phyloP scores from a whole-genome alignment of 2,888 invertebrate species.

The Oxystoma pomonae region DNA sequence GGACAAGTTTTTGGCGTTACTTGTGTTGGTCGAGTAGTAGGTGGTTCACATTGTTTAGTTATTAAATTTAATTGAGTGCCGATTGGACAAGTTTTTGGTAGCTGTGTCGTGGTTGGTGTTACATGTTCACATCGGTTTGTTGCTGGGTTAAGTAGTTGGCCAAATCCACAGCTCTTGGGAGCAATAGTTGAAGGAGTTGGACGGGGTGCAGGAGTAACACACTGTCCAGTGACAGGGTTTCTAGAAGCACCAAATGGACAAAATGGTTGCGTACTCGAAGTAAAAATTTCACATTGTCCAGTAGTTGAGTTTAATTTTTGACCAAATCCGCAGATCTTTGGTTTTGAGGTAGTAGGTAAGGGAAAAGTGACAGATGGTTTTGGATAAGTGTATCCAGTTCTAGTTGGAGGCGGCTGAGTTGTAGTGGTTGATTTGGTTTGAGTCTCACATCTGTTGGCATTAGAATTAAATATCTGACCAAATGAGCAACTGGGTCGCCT shows the following conservation, averaged over 20 bases:
- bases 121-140: background rate
- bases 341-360: constrained; percentile 5
- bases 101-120: background rate
- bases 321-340: constrained; percentile 20
- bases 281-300: constrained; percentile 37
- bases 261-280: background rate
- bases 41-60: constrained; percentile 10
- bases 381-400: background rate
- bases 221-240: constrained; percentile 10
- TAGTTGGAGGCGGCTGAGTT: constrained; percentile 1
- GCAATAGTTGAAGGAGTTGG: background rate
- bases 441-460: constrained; percentile 13
- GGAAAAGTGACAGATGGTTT: constrained; percentile 3
- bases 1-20: background rate
- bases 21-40: background rate
- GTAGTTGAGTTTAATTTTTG: constrained; percentile 14
- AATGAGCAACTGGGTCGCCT: constrained; percentile 3
- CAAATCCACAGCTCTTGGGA: constrained; percentile 30
- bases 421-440: background rate
- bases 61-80: background rate
- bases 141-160: constrained; percentile 9
- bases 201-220: constrained; percentile 12
- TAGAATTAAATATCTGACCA: constrained; percentile 12
- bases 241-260: background rate
- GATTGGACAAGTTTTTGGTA: background rate